These are phyloP conservation scores for Chamaetylas fuelleborni DNA, from an alignment of 2,113 vertebrate genomes.

Conservation along the genomic window DNA sequence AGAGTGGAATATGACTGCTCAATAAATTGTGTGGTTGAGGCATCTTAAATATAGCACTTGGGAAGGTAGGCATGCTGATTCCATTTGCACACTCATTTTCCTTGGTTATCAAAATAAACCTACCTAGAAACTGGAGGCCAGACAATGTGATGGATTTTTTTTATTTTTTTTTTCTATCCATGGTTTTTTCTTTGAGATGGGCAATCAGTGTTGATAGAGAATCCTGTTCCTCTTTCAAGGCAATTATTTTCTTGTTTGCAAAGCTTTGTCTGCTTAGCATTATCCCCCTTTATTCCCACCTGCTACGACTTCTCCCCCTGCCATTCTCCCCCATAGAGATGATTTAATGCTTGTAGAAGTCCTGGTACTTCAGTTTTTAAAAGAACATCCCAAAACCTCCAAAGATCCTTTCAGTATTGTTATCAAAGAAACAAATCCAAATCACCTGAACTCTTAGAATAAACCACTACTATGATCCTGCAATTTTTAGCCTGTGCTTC, in stretches of 20 bases:
- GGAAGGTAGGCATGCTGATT: neutral
- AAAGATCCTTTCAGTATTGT: neutral
- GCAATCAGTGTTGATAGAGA: neutral
- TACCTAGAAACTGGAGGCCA: neutral
- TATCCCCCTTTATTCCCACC: neutral
- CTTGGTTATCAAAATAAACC: neutral
- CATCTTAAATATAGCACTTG: neutral
- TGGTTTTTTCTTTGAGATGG: neutral
- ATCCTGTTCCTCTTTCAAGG: neutral
- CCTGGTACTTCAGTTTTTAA: neutral
- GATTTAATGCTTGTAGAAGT: neutral
- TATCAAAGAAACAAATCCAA: neutral
- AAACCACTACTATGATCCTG: neutral
- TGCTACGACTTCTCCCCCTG: neutral
- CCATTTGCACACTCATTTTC: neutral
- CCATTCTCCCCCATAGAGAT: rapidly evolving
- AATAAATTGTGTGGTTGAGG: neutral
- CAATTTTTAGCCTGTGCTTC: neutral
- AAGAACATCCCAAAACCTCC: neutral
- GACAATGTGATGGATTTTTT: neutral
- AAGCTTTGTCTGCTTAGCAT: neutral
- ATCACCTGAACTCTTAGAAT: neutral
- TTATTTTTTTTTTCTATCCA: neutral
- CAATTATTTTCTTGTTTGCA: neutral
- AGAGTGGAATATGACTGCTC: neutral